Conservation (phyloP, 1,140 invertebrate genomes). For the Macrosteles quadrilineatus region DNA sequence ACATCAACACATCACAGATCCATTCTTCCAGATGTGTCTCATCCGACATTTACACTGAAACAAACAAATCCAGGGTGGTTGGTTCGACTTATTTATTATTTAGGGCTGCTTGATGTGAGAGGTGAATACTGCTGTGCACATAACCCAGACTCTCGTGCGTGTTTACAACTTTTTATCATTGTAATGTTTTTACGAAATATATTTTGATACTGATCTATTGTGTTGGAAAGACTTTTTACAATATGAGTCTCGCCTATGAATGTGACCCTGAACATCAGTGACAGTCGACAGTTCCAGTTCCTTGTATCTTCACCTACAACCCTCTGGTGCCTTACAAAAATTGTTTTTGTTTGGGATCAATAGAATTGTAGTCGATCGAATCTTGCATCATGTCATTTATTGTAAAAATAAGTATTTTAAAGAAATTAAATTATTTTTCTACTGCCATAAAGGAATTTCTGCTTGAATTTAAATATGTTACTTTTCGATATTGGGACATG, state of each 20-base stretch:
- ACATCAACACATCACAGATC: background rate
- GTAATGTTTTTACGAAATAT: constrained; percentile 32
- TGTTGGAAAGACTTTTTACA: constrained; percentile 29
- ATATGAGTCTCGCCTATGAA: constrained; percentile 15
- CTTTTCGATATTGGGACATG: background rate
- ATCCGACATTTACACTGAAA: constrained; percentile 16
- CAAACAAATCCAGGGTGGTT: constrained; percentile 20
- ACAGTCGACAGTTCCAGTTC: background rate
- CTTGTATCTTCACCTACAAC: constrained; percentile 21
- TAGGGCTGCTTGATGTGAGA: constrained; percentile 24
- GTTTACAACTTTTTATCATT: constrained; percentile 28
- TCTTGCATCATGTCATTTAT: constrained; percentile 5
- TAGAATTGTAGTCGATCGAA: background rate
- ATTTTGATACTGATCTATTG: constrained; percentile 31
- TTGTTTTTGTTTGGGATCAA: background rate
- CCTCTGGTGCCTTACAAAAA: constrained; percentile 25
- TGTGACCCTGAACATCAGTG: background rate
- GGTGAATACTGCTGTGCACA: background rate
- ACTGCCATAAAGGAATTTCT: background rate
- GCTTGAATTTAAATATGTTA: background rate
- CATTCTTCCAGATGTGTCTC: constrained; percentile 19
- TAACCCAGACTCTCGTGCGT: constrained; percentile 21
- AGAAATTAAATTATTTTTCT: constrained; percentile 6
- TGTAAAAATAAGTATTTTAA: constrained; percentile 1
- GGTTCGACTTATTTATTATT: constrained; percentile 29